phyloP scores from a whole-genome alignment of 2,888 invertebrate species.

The Troides helena region DNA sequence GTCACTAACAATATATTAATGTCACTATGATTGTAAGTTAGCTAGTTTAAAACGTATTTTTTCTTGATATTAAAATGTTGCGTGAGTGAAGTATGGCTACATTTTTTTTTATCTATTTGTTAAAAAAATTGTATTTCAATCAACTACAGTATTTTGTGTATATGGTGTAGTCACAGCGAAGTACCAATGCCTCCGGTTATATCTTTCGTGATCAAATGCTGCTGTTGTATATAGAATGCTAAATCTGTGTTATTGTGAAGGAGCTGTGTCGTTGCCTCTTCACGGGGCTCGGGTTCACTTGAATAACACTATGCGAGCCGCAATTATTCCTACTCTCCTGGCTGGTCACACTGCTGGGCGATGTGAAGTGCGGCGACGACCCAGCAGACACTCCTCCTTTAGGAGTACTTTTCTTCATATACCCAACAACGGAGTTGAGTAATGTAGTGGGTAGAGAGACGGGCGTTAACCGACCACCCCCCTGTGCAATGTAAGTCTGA shows the following conservation, averaged over 20 bases:
- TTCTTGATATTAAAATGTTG: too few species aligned
- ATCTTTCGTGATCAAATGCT: not conserved
- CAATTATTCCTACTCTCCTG: conserved; percentile 46
- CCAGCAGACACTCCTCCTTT: conserved; percentile 52
- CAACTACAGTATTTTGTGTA: not conserved
- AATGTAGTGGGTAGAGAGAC: conserved; percentile 59
- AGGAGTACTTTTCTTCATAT: conserved; percentile 63
- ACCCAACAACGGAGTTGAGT: conserved; percentile 64
- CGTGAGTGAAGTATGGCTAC: too few species aligned
- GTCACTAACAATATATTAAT: too few species aligned
- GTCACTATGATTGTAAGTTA: too few species aligned
- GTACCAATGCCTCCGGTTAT: not conserved
- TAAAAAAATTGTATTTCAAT: too few species aligned
- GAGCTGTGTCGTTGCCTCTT: conserved; percentile 60
- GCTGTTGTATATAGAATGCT: not conserved
- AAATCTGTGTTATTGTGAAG: conserved; percentile 67
- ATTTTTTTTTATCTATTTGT: too few species aligned
- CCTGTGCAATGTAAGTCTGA: conserved; percentile 68
- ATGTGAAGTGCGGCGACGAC: conserved; percentile 70
- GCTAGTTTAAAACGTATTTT: too few species aligned
- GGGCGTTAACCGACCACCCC: conserved; percentile 57
- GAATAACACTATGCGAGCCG: conserved; percentile 46
- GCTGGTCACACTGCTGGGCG: conserved; percentile 58
- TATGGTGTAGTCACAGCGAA: not conserved
- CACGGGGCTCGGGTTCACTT: conserved; percentile 49